Evolutionary conservation across 2,888 invertebrate species (phyloP).

Genomic region (Polyploca ridens): DNA sequence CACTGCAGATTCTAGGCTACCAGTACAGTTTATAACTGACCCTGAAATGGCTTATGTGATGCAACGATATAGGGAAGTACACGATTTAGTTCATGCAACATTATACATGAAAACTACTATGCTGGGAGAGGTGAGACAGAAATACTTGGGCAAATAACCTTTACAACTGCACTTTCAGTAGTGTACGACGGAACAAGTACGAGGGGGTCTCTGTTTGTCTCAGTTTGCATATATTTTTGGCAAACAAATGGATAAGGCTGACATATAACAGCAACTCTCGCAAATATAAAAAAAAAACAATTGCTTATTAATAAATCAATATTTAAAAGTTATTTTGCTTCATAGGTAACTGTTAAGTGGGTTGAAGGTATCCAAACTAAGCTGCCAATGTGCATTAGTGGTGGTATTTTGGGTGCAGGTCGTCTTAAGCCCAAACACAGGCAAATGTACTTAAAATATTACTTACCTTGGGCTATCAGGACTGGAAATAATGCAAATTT

Average conservation of each 20-base stretch:
- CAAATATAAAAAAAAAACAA: no score
- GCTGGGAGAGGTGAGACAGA: conserved; percentile 87
- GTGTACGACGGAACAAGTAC: no score
- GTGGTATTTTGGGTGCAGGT: conserved; percentile 95
- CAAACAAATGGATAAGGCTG: no score
- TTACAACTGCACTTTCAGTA: neutral
- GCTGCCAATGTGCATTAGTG: conserved; percentile 97
- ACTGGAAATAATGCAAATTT: conserved; percentile 91
- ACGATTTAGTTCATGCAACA: conserved; percentile 96
- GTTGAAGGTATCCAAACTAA: conserved; percentile 97
- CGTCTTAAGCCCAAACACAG: conserved; percentile 94
- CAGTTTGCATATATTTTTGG: no score
- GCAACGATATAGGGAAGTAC: conserved; percentile 98
- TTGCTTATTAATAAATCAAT: neutral
- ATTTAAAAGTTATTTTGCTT: conserved; percentile 14
- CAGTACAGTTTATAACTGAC: conserved; percentile 96
- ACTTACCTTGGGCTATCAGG: conserved; percentile 94
- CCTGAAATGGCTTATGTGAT: conserved; percentile 96
- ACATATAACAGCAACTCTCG: no score
- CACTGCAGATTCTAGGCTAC: conserved; percentile 95
- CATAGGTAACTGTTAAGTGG: conserved; percentile 97
- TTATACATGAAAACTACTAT: conserved; percentile 97
- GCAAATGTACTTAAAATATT: conserved; percentile 88
- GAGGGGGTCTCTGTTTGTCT: no score
- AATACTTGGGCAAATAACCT: neutral